Evolutionary conservation across 92 coral and sea anemone species (phyloP).

Genomic region (Umimayanthus chanpuru): DNA sequence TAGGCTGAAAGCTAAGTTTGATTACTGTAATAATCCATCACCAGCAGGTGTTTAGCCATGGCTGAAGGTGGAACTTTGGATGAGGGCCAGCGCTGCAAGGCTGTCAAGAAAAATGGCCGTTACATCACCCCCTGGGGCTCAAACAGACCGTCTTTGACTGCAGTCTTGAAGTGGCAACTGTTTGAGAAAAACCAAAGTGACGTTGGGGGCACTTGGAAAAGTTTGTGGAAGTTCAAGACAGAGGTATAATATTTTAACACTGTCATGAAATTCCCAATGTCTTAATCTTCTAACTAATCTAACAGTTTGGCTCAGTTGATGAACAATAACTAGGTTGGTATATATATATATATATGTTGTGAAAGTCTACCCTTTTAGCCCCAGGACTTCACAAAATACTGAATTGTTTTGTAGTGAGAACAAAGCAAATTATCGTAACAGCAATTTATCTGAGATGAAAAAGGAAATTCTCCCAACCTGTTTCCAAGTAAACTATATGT

Average conservation of each 20-base stretch:
- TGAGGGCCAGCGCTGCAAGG: conserved; percentile 39
- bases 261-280: no score
- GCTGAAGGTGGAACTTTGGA: conserved; percentile 27
- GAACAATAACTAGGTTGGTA: no score
- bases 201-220: conserved; percentile 47
- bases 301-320: no score
- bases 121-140: conserved; percentile 69
- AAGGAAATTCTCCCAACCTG: no score
- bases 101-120: conserved; percentile 63
- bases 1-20: not conserved
- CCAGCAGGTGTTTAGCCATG: not conserved
- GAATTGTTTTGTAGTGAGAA: no score
- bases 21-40: not conserved
- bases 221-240: not conserved
- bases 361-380: no score
- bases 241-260: not conserved
- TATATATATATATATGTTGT: no score
- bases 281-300: no score
- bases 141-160: conserved; percentile 44
- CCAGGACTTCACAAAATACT: no score
- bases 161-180: conserved; percentile 58
- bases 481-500: no score
- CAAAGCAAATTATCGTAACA: no score
- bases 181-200: conserved; percentile 41
- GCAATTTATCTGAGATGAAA: no score